Base-by-base conservation (phyloP, 2,797 vertebrate genomes). In the Clarias fuscus region DNA sequence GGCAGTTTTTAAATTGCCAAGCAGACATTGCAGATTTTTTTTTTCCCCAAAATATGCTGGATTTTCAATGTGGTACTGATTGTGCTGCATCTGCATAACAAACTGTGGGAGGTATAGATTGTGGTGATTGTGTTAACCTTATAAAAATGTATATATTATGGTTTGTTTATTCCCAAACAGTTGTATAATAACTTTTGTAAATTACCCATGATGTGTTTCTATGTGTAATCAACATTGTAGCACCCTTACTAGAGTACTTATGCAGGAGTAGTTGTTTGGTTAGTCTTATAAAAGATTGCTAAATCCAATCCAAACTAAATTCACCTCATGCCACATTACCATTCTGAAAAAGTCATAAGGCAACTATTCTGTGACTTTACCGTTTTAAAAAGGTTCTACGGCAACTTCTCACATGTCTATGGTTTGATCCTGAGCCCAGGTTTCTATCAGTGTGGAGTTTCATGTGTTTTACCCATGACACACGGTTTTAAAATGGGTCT, bases 41-140 rank as follows among this genome's bases (percentile, higher is more conserved):
- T 22, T 71, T 22, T 48, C 20, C 64, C 40, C n/a, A 24, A 27
- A 40, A 79, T 65, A 84, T 43, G 65, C 70, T 83, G 73, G 72
- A 78, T 86, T 70, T 84, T 81, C 67, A 76, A 33, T 86, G 40
- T 76, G 59, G 48, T 73, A 86, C 37, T 61, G 20, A 80, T 20
- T 80, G 59, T 72, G 20, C 75, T 64, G 33, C 65, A 84, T 71
- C 65, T 71, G 59, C 53, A 20, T 80, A 80, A 78, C 85, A 37
- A 56, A 67, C 58, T 80, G 68, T 84, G 76, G 30, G 22, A 56
- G 58, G 15, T 65, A 24, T 30, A 20, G 58, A 10, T 17, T 62
- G 76, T 58, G 40, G 37, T 53, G 40, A 71, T 79, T n/a, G n/a
- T 64, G 65, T 75, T 67, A 15, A 30, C 65, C 59, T 58, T 75